Evolutionary conservation across 2,113 vertebrate genomes (phyloP).

Genomic region (Dasyprocta punctata): DNA sequence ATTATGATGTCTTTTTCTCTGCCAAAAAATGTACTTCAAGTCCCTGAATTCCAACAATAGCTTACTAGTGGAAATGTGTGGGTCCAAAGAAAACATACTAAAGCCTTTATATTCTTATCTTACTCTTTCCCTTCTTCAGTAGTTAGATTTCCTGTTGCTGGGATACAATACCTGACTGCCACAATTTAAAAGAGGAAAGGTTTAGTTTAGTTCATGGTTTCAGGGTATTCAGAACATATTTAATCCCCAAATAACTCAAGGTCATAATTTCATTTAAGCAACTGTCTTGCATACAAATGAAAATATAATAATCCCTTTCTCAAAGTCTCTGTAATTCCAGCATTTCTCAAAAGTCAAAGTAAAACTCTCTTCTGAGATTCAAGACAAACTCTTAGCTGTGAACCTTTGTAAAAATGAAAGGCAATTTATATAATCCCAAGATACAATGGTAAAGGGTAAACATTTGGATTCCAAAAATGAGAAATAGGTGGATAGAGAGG

Average conservation of each 20-base stretch:
- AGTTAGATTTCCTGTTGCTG: background rate
- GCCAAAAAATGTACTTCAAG: background rate
- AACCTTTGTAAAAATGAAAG: background rate
- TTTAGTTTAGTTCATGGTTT: background rate
- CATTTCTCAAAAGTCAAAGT: background rate
- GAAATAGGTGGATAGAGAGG: background rate
- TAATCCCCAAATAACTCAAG: background rate
- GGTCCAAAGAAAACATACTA: background rate
- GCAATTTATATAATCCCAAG: background rate
- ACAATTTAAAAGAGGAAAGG: background rate
- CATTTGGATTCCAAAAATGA: background rate
- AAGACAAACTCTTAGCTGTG: background rate
- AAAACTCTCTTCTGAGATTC: background rate
- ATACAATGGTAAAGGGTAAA: background rate
- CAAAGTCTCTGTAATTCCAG: background rate
- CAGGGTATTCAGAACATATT: background rate
- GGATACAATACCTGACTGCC: background rate
- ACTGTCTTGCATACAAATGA: background rate
- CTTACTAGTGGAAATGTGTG: background rate
- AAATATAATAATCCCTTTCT: background rate
- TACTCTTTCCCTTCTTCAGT: background rate
- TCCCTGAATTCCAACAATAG: background rate
- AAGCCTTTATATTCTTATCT: background rate
- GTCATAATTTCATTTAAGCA: background rate
- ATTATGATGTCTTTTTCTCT: background rate